phyloP scores from a whole-genome alignment of 2,113 vertebrate species.

The Thomomys bottae region DNA sequence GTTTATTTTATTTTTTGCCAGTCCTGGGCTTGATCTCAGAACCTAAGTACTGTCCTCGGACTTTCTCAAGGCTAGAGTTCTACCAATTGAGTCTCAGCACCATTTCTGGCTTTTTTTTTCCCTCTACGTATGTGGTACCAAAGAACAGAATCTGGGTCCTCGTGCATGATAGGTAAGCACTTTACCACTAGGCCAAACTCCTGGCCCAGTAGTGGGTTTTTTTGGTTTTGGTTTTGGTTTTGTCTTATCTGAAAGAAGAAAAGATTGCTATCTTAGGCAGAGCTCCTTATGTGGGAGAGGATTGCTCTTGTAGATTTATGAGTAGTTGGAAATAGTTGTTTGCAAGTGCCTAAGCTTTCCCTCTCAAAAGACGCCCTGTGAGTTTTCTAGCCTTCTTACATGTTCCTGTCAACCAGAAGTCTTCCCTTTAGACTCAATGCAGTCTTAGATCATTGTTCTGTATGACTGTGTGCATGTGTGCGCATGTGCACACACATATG shows the following conservation, averaged over 20 bases:
- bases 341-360: rapidly evolving
- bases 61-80: no score
- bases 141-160: no score
- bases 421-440: background rate
- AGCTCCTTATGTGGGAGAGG: rapidly evolving
- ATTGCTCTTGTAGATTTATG: background rate
- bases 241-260: background rate
- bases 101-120: no score
- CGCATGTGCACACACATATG: rapidly evolving
- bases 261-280: rapidly evolving
- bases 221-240: no score
- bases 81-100: no score
- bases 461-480: rapidly evolving
- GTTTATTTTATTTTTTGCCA: no score
- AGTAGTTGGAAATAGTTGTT: background rate
- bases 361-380: background rate
- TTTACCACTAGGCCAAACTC: no score
- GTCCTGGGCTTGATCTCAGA: no score
- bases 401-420: background rate
- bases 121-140: no score
- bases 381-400: background rate
- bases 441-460: rapidly evolving
- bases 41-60: no score
- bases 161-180: no score
- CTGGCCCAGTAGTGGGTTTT: no score